Conservation (phyloP, 2,113 vertebrate species). For the Piprites chloris region DNA sequence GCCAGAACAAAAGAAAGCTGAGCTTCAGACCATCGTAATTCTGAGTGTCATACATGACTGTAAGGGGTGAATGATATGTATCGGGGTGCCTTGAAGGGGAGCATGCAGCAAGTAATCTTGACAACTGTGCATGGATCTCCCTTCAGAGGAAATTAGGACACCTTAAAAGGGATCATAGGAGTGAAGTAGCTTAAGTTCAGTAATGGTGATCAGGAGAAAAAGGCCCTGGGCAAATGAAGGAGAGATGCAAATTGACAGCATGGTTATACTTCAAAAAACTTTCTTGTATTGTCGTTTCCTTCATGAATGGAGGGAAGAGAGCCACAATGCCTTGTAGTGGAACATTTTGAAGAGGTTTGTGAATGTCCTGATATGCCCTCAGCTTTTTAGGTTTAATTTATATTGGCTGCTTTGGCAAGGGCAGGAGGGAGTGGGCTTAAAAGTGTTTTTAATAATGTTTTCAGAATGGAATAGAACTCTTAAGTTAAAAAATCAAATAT, state of each 20-base stretch:
- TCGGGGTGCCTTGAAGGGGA: rapidly evolving
- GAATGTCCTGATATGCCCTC: neutral
- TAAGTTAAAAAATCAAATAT: neutral
- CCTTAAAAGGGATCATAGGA: neutral
- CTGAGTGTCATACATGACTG: neutral
- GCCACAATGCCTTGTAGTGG: neutral
- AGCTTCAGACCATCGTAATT: neutral
- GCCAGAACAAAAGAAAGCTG: neutral
- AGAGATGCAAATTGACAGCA: neutral
- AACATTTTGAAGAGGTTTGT: neutral
- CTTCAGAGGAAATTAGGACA: neutral
- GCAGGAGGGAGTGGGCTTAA: neutral
- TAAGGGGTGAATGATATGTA: neutral
- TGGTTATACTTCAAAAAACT: neutral
- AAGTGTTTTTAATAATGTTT: neutral
- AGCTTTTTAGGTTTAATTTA: neutral
- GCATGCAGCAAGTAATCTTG: neutral
- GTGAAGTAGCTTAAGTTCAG: neutral
- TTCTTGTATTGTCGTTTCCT: rapidly evolving
- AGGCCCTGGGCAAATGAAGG: neutral
- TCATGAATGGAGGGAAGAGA: neutral
- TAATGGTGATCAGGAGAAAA: neutral
- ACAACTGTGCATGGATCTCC: neutral
- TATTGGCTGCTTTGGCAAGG: neutral
- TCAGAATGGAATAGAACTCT: neutral